These are phyloP conservation scores for Patella ulyssiponensis DNA, from an alignment of 2,888 invertebrate species.

Conservation along the genomic window DNA sequence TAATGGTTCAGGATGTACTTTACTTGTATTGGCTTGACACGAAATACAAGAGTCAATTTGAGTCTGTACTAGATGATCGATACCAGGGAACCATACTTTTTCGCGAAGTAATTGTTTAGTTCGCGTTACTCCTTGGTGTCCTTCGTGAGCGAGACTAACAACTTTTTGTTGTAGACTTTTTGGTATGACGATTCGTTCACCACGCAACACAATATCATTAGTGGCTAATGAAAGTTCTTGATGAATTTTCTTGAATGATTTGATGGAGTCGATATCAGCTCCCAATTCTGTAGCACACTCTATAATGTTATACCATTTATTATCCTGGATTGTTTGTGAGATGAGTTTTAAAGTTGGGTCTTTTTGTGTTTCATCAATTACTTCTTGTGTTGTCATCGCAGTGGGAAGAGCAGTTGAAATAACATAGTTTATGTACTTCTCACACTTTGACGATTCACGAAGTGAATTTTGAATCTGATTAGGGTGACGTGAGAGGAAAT, in stretches of 20 bases:
- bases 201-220: background rate
- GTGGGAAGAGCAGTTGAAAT: constrained; percentile 38
- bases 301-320: constrained; percentile 27
- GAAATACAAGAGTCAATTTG: constrained; percentile 30
- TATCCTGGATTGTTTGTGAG: constrained; percentile 31
- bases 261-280: constrained; percentile 19
- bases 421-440: constrained; percentile 36
- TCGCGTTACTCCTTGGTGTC: constrained; percentile 47
- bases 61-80: constrained; percentile 42
- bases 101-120: constrained; percentile 44
- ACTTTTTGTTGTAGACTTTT: constrained; percentile 23
- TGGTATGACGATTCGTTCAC: background rate
- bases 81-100: constrained; percentile 24
- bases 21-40: constrained; percentile 20
- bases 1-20: background rate
- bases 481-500: constrained; percentile 46
- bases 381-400: constrained; percentile 36
- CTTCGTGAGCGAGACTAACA: constrained; percentile 44
- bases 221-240: background rate
- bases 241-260: background rate
- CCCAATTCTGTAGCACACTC: constrained; percentile 15
- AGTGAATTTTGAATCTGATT: background rate
- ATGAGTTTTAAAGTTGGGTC: constrained; percentile 27
- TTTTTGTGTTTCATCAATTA: constrained; percentile 26
- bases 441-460: constrained; percentile 22